phyloP scores from a whole-genome alignment of 2,888 invertebrate species.

The Pristionchus japonicus region DNA sequence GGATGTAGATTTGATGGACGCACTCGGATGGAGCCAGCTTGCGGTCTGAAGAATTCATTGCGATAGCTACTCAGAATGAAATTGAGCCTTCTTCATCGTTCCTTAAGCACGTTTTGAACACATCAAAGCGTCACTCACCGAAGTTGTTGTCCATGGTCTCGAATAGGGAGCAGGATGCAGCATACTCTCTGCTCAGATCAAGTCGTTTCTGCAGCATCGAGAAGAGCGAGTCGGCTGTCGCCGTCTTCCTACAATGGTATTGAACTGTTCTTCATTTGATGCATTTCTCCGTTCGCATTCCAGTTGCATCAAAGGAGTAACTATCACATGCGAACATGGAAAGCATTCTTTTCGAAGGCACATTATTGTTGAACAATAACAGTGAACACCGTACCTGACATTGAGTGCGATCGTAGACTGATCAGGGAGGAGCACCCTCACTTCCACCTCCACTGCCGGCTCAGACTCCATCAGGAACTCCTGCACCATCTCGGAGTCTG shows the following conservation, averaged over 20 bases:
- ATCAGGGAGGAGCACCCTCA: conserved; percentile 88
- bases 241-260: conserved; percentile 80
- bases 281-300: no score
- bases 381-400: conserved; percentile 6
- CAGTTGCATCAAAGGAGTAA: no score
- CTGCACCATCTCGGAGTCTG: conserved; percentile 50
- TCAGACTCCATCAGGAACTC: conserved; percentile 72
- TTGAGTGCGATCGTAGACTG: conserved; percentile 83
- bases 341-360: conserved; percentile 70
- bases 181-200: conserved; percentile 84
- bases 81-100: neutral
- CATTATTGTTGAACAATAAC: conserved; percentile 50
- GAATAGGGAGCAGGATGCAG: conserved; percentile 93
- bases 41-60: conserved; percentile 89
- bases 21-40: conserved; percentile 93
- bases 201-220: conserved; percentile 54
- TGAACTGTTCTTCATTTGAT: no score
- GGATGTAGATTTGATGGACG: conserved; percentile 97
- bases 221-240: conserved; percentile 58
- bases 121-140: conserved; percentile 81
- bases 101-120: neutral
- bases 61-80: no score
- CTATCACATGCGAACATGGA: no score
- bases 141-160: conserved; percentile 98
- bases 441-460: conserved; percentile 79